Evolutionary conservation across 2,113 vertebrate genomes (phyloP).

Genomic region (Sarotherodon lohbergeri): DNA sequence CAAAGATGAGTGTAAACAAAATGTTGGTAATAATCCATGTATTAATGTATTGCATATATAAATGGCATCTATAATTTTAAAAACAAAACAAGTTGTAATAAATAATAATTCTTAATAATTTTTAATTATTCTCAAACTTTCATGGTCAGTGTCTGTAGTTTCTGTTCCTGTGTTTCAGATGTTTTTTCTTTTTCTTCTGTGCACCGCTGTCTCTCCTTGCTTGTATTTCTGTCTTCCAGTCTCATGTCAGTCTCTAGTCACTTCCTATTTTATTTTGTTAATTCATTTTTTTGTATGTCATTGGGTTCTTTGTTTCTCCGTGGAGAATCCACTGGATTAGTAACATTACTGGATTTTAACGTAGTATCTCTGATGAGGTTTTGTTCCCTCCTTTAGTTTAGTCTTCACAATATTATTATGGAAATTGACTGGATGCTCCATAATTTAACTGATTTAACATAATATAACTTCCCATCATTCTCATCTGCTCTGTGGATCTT

Average conservation of each 20-base stretch:
- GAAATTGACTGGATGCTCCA: background rate
- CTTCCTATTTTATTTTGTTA: background rate
- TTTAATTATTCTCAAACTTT: background rate
- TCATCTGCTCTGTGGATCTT: background rate
- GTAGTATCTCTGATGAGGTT: background rate
- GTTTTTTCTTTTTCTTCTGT: background rate
- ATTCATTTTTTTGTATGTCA: background rate
- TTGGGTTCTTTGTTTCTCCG: background rate
- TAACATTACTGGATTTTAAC: background rate
- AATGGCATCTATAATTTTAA: background rate
- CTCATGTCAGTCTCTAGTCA: background rate
- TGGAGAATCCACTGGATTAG: background rate
- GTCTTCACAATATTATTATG: background rate
- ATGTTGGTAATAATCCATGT: background rate
- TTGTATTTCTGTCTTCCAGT: background rate
- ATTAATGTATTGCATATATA: background rate
- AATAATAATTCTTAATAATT: background rate
- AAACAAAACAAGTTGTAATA: background rate
- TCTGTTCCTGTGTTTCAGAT: background rate
- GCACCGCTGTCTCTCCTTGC: background rate
- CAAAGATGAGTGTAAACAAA: background rate
- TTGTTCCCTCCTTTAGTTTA: background rate
- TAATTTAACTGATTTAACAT: background rate
- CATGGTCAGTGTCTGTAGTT: background rate
- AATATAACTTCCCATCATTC: background rate